A percentile compares a stretch with the other conserved stretches of the same genome.
phyloP scores from a whole-genome alignment of 2,888 invertebrate species.

The Ephialtes manifestator region DNA sequence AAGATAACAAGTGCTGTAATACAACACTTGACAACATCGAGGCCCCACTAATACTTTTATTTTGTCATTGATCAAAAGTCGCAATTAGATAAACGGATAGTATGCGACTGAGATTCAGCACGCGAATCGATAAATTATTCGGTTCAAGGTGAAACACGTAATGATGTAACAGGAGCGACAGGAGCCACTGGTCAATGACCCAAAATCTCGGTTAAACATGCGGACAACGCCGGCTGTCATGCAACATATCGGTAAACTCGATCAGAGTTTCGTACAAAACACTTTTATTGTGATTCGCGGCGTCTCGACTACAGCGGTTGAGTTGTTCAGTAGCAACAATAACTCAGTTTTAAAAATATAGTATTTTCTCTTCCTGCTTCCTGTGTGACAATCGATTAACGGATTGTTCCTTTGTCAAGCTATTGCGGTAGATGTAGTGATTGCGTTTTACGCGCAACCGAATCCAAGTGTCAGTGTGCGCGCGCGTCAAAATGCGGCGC shows the following conservation, averaged over 20 bases:
- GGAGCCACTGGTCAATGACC: constrained; percentile 42
- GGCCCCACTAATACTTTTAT: neutral
- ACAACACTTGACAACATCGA: neutral
- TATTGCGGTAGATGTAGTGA: neutral
- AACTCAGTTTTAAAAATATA: neutral
- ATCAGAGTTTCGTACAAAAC: neutral
- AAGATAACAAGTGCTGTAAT: neutral
- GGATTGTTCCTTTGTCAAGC: neutral
- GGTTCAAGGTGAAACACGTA: constrained; percentile 55
- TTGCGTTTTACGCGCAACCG: constrained; percentile 4
- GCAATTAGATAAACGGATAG: neutral
- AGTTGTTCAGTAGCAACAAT: neutral
- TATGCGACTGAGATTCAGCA: neutral
- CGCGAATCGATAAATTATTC: constrained; percentile 8
- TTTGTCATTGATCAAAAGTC: neutral
- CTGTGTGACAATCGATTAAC: constrained; percentile 1
- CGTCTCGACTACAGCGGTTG: neutral
- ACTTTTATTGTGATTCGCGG: neutral
- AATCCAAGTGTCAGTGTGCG: neutral
- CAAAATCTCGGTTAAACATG: constrained; percentile 30
- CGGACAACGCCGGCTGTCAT: constrained; percentile 9
- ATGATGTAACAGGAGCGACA: constrained; percentile 16
- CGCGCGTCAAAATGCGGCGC: neutral
- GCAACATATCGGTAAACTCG: neutral
- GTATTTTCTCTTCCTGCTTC: neutral